Evolutionary conservation across 2,888 invertebrate species (phyloP).

Genomic region (Leptopterna dolabrata): DNA sequence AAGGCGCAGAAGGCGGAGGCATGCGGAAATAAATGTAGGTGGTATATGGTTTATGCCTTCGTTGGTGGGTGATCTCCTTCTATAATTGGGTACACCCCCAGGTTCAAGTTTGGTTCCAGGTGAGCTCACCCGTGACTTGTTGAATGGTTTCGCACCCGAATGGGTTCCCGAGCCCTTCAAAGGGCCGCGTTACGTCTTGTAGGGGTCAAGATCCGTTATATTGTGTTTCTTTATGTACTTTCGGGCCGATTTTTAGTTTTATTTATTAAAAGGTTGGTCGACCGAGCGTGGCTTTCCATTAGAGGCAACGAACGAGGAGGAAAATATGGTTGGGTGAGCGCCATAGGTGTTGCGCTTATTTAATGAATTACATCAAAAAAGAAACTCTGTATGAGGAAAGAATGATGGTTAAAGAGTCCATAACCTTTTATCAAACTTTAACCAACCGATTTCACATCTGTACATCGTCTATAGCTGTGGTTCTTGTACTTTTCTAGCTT

Average conservation of each 20-base stretch:
- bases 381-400: neutral
- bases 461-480: too few species aligned
- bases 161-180: neutral
- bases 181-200: neutral
- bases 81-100: constrained; percentile 21
- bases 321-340: neutral
- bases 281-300: constrained; percentile 9
- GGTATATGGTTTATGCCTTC: constrained; percentile 15
- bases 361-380: neutral
- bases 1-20: neutral
- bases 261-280: neutral
- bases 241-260: neutral
- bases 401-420: neutral
- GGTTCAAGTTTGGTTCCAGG: too few species aligned
- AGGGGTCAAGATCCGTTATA: neutral
- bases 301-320: neutral
- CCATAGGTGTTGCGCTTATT: neutral
- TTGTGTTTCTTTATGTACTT: neutral
- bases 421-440: too few species aligned
- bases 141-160: constrained; percentile 11
- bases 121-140: constrained; percentile 22
- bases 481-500: too few species aligned
- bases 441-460: too few species aligned
- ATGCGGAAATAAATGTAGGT: constrained; percentile 35
- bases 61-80: constrained; percentile 4